Percentiles rank a stretch among this genome's conserved stretches.
phyloP scores from a whole-genome alignment of 1,140 invertebrate genomes.

The Phymorhynchus buccinoides region DNA sequence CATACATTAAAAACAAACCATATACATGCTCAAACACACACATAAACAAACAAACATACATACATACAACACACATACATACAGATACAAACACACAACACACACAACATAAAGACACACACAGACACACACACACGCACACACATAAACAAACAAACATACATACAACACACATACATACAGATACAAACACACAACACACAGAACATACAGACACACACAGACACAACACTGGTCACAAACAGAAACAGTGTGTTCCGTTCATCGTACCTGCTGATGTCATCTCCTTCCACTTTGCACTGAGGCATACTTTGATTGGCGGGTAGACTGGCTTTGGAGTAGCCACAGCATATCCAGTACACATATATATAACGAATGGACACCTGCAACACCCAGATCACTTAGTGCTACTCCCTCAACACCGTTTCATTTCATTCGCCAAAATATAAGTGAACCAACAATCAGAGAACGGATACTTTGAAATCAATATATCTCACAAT shows the following conservation, averaged over 20 bases:
- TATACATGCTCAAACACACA: no score
- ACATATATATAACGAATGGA: slow-evolving; percentile 80
- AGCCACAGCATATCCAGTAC: slow-evolving; percentile 86
- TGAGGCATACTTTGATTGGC: slow-evolving; percentile 70
- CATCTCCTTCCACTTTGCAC: slow-evolving; percentile 82
- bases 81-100: no score
- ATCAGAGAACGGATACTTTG: no score
- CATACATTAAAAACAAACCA: no score
- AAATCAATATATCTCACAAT: no score
- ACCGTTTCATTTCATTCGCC: no score
- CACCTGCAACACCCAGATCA: slow-evolving; percentile 67
- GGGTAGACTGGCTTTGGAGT: slow-evolving; percentile 75
- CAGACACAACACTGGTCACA: not conserved
- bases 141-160: not conserved
- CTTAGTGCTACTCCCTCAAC: not conserved
- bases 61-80: no score
- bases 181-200: no score
- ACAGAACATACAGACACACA: not conserved
- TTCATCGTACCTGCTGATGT: slow-evolving; percentile 78
- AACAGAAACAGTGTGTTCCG: not conserved
- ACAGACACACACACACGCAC: slow-evolving; percentile 4
- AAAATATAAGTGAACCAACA: no score
- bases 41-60: no score
- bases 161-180: no score
- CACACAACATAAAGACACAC: no score